These are phyloP conservation scores for Passer domesticus DNA, from an alignment of 2,113 vertebrate species.

Conservation along the genomic window DNA sequence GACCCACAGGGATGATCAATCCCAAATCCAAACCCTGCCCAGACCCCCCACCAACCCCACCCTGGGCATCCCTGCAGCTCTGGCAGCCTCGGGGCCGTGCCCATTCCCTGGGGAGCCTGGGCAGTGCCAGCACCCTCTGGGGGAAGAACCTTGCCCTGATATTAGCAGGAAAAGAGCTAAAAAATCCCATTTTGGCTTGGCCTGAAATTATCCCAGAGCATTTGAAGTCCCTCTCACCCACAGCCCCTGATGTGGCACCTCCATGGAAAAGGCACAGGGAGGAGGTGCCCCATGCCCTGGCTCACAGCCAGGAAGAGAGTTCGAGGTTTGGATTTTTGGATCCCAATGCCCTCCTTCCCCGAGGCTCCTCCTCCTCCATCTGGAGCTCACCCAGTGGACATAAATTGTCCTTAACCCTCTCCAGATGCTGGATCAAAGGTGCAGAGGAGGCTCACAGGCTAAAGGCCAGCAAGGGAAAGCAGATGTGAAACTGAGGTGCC, in stretches of 20 bases:
- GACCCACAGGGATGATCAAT: no score
- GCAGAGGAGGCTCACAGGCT: not conserved
- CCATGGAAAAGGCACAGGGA: not conserved
- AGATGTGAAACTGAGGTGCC: not conserved
- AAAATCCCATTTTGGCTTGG: not conserved
- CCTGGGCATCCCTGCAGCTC: not conserved
- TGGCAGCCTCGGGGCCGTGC: not conserved
- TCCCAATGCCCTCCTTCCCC: not conserved
- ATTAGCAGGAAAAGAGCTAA: not conserved
- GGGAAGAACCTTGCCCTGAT: not conserved
- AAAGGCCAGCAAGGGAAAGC: not conserved
- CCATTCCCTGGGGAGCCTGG: not conserved
- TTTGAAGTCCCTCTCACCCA: rapidly evolving
- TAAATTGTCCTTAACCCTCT: not conserved
- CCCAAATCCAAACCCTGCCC: no score
- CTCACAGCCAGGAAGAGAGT: not conserved
- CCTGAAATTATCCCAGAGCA: rapidly evolving
- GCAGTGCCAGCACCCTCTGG: not conserved
- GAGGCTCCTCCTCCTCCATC: not conserved
- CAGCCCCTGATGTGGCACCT: not conserved
- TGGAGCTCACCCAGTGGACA: not conserved
- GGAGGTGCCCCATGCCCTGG: not conserved
- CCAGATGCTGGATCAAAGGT: not conserved
- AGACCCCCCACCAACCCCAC: not conserved
- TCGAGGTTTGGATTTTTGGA: not conserved